Evolutionary conservation across 2,797 vertebrate genomes (phyloP), one percentile per base, ranked within the genome.

Genomic region (Xenentodon cancila): DNA sequence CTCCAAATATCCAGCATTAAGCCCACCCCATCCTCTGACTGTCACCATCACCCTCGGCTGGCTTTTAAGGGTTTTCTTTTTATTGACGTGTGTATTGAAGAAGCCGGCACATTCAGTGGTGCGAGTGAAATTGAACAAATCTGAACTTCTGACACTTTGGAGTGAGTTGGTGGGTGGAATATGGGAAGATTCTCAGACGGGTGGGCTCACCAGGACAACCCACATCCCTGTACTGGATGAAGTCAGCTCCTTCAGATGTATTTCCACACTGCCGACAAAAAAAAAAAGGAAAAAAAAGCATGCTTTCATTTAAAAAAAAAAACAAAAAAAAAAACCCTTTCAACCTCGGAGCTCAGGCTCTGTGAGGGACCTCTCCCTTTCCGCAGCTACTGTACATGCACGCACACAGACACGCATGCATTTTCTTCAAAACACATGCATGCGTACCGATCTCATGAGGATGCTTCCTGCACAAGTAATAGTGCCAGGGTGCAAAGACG

Each of bases 401-500:
- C 9, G 12, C 34, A 19, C n/a, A 46, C 3, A 9, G 18, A 47
- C 7, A 5, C 2, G 13, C 5, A 17, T 85, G 74, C 70, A 77
- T 75, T 73, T 70, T 60, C 68, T 58, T 73, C 60, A 64, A 53
- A 72, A 67, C 72, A 65, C 60, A 62, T 30, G 37, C 71, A 68
- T 15, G 32, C 57, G n/a, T 58, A 61, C 72, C 59, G 68, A 68
- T 80, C 72, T 70, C 67, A 22, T 40, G 53, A 77, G 74, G 65
- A 68, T 54, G 91, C 90, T 94, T 94, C 94, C 94, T 50, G 51
- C 50, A 5, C 42, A 21, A 15, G 17, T 34, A 15, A 18, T 42
- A 86, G 91, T 92, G 94, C 96, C 93, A 92, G 93, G 94, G 89
- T 93, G 95, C 94, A 95, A 93, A 95, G 92, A 93, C 90, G 79